Base-by-base conservation (phyloP, 2,888 invertebrate genomes). In the Drosophila borborema region DNA sequence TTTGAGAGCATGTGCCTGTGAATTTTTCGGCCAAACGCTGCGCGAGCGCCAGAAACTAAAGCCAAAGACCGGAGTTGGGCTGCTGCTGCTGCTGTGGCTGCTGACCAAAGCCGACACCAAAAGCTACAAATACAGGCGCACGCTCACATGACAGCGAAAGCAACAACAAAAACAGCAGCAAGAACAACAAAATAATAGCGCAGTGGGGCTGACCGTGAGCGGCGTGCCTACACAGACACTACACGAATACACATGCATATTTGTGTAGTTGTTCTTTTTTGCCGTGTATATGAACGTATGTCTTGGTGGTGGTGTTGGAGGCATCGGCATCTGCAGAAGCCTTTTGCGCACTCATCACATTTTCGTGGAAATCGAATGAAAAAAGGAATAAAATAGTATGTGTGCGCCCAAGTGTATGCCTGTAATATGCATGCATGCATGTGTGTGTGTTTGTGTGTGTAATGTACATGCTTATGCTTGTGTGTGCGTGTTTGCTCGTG, bases 301-400 rank as follows among this genome's bases (percentile, higher is more conserved):
- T 16, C 7, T 6, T 40, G 38, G 38, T 38, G 38, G 56, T 43
- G 73, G 72, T 71, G 74, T 70, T 81, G 75, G 71, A 74, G 77
- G 77, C 81, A 78, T 69, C 70, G 75, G 80, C 80, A 89, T 80
- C 83, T 86, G 82, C 78, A 85, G 83, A 82, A 88, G 89, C 90
- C 90, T 90, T 87, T 82, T 86, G 89, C 90, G 89, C 85, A 91
- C 86, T 91, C 91, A 91, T 91, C 85, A 83, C 80, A 83, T 90
- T 91, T 91, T 91, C 92, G 89, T 91, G 90, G 92, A 91, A 91
- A 90, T 91, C 77, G 82, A 75, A 85, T 81, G 77, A 75, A 80
- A 80, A 82, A 91, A 91, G 89, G 86, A 82, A 81, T 81, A 86
- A 80, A 80, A 73, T 71, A 67, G 62, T 72, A 60, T 69, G 63